phyloP scores from a whole-genome alignment of 2,888 invertebrate genomes.

The Lithodes maja region DNA sequence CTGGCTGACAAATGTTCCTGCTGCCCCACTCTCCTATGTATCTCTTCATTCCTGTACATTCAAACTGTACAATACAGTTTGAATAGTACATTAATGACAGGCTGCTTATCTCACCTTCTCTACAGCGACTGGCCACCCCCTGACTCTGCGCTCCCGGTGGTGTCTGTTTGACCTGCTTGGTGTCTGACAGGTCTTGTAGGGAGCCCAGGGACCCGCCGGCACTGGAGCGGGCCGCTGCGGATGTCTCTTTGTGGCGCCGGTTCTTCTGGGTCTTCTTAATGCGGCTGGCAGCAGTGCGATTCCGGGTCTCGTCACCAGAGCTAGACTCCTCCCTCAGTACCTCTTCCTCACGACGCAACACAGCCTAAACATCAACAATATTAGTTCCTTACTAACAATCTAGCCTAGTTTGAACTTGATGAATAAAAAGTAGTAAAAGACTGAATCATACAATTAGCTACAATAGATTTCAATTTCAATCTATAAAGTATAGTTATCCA shows the following conservation, averaged over 20 bases:
- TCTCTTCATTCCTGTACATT: too few species aligned
- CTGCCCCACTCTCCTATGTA: too few species aligned
- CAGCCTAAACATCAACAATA: too few species aligned
- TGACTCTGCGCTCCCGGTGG: slow-evolving; percentile 49
- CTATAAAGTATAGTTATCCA: too few species aligned
- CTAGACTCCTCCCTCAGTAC: slow-evolving; percentile 62
- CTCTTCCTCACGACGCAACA: slow-evolving; percentile 60
- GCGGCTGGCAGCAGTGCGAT: slow-evolving; percentile 35
- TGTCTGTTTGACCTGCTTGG: slow-evolving; percentile 56
- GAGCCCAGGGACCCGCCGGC: slow-evolving; percentile 65
- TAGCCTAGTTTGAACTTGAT: too few species aligned
- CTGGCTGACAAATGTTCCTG: too few species aligned
- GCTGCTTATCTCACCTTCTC: slow-evolving; percentile 68
- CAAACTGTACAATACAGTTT: too few species aligned
- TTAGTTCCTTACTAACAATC: too few species aligned
- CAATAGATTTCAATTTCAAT: too few species aligned
- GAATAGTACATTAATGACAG: too few species aligned
- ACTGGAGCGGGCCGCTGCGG: slow-evolving; percentile 57
- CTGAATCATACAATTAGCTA: too few species aligned
- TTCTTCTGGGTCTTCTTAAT: slow-evolving; percentile 49
- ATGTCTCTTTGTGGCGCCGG: slow-evolving; percentile 47
- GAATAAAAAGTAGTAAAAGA: too few species aligned
- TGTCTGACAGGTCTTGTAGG: slow-evolving; percentile 56
- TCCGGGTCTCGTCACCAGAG: slow-evolving; percentile 59
- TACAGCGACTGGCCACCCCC: slow-evolving; percentile 60